Percentiles rank a stretch among this genome's conserved stretches.
These are phyloP conservation scores for Torymus texanus DNA, from an alignment of 2,888 invertebrate species.

Conservation along the genomic window DNA sequence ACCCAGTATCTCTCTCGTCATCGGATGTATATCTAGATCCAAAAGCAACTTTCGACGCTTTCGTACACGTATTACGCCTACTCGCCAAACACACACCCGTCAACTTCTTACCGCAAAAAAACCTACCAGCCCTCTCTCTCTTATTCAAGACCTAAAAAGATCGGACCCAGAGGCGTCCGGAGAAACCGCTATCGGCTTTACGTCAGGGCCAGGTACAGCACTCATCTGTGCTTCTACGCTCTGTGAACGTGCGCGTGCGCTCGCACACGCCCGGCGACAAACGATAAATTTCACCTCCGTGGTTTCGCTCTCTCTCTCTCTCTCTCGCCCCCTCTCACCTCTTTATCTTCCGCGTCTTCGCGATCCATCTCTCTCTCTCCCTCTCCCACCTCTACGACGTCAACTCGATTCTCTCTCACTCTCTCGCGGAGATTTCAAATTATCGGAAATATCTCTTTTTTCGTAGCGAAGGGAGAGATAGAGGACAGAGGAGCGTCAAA, in stretches of 20 bases:
- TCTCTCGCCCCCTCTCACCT: constrained; percentile 22
- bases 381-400: constrained; percentile 7
- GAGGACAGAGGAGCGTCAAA: background rate
- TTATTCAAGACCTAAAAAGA: background rate
- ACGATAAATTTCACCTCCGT: constrained; percentile 61
- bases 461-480: background rate
- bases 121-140: no score
- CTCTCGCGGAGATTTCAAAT: constrained; percentile 48
- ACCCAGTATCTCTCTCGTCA: no score
- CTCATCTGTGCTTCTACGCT: no score
- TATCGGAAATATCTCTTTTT: constrained; percentile 54
- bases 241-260: no score
- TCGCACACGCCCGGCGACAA: constrained; percentile 52
- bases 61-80: no score
- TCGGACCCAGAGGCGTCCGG: constrained; percentile 27
- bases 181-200: constrained; percentile 59
- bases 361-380: constrained; percentile 9
- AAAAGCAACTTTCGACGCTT: no score
- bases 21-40: no score
- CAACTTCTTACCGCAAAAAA: no score
- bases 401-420: constrained; percentile 44
- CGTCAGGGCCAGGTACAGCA: constrained; percentile 60
- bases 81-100: no score
- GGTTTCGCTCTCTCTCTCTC: constrained; percentile 44
- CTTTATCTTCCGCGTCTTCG: constrained; percentile 20